phyloP scores from a whole-genome alignment of 2,888 invertebrate species.

The Dorcus hopei region DNA sequence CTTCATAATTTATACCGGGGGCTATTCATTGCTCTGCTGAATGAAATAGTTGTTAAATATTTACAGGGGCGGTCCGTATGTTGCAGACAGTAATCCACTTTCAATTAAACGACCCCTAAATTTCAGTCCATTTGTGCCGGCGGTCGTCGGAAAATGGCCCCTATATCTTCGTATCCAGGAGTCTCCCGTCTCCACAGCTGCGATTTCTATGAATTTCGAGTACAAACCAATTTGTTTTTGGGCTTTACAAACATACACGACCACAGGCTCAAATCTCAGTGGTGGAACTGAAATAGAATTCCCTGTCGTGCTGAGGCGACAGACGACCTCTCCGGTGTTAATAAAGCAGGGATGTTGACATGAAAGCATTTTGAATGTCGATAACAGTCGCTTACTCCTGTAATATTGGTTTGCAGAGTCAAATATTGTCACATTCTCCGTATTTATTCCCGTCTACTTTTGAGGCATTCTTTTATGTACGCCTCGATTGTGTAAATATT shows the following conservation, averaged over 20 bases:
- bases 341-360: slow-evolving; percentile 1
- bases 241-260: neutral
- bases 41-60: too few species aligned
- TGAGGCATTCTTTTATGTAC: too few species aligned
- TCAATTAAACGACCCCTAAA: neutral
- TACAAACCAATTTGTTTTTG: neutral
- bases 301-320: too few species aligned
- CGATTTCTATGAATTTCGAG: neutral
- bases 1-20: too few species aligned
- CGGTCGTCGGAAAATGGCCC: neutral
- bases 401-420: too few species aligned
- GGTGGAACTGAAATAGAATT: too few species aligned
- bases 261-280: neutral
- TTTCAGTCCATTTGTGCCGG: neutral
- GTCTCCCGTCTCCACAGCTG: neutral
- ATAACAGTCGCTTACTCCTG: neutral
- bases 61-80: neutral
- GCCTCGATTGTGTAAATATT: too few species aligned
- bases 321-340: neutral
- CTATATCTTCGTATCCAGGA: neutral
- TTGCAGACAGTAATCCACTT: neutral
- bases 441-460: too few species aligned
- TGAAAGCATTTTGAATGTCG: neutral
- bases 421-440: too few species aligned
- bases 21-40: too few species aligned